Evolutionary conservation across 2,113 vertebrate species (phyloP).

Genomic region (Vanacampus margaritifer): DNA sequence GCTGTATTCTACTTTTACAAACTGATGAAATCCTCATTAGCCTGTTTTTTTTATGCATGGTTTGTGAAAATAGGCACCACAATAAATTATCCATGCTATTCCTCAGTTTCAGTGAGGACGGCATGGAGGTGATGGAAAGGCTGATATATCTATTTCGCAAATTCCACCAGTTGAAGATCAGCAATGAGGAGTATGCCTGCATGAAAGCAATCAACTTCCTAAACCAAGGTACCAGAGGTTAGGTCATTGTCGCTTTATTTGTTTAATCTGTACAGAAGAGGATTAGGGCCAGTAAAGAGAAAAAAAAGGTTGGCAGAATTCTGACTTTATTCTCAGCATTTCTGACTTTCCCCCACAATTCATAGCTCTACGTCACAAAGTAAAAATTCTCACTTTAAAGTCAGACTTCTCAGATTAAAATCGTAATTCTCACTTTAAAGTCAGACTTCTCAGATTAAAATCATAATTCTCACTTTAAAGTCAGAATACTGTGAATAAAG

Average conservation of each 20-base stretch:
- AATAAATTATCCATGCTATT: conserved; percentile 1
- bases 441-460: too few species aligned
- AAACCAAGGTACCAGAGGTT: conserved; percentile 83
- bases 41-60: neutral
- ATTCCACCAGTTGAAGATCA: conserved; percentile 93
- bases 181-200: conserved; percentile 95
- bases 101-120: conserved; percentile 89
- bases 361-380: too few species aligned
- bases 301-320: too few species aligned
- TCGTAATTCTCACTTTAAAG: too few species aligned
- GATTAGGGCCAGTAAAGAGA: too few species aligned
- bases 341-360: too few species aligned
- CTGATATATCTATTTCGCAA: conserved; percentile 97
- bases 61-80: neutral
- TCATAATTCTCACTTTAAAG: too few species aligned
- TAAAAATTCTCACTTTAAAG: too few species aligned
- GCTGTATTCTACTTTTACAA: conserved; percentile 25
- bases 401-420: too few species aligned
- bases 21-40: neutral
- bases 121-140: conserved; percentile 98
- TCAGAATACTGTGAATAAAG: too few species aligned
- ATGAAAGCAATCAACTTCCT: conserved; percentile 99
- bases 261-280: too few species aligned
- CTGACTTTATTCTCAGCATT: too few species aligned
- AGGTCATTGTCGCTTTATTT: neutral